Base-by-base conservation (phyloP, 2,797 vertebrate genomes). In the Acrossocheilus wenchowensis region DNA sequence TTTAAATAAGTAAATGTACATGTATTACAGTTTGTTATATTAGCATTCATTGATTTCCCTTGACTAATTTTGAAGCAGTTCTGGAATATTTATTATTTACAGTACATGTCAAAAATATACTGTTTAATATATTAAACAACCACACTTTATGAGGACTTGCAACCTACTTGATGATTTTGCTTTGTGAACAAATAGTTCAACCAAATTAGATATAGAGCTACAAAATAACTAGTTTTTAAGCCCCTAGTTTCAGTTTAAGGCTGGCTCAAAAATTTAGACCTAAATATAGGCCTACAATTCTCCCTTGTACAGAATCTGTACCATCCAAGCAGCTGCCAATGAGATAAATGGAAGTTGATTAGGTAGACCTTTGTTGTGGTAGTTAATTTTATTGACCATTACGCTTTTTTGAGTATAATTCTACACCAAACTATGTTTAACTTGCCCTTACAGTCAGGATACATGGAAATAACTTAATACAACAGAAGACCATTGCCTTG, bases 401-500 rank as follows among this genome's bases (percentile, higher is more conserved):
- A 39, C 3, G 14, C n/a, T 48, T 81, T 81, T 36, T 69, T 36
- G 0, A 14, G 4, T 50, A 30, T 30, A 54, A 48, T 26, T 39
- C 21, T 41, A 15, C 48, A 72, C 21, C 50, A 41, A 66, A 23
- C 11, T 34, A 48, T 81, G 41, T 68, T 50, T 39, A 78, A 30
- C 57, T 80, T 80, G 23, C n/a, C 23, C 39, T 30, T 43, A 30
- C 26, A 74, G 39, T 74, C 11, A 36, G 5, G 19, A 74, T 64
- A 50, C 21, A 66, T 34, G 52, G 3, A 34, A 83, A 83, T 30
- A 64, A 34, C 7, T 3, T 30, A 69, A 48, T 72, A 45, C 41
- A 43, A 26, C 66, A 79, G 30, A 43, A 84, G n/a, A 26, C 71
- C 62, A 45, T 15, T 81, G 81, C 4, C 17, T 86, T 72, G 41